phyloP scores from a whole-genome alignment of 2,888 invertebrate genomes.

The Rotaria macrura region DNA sequence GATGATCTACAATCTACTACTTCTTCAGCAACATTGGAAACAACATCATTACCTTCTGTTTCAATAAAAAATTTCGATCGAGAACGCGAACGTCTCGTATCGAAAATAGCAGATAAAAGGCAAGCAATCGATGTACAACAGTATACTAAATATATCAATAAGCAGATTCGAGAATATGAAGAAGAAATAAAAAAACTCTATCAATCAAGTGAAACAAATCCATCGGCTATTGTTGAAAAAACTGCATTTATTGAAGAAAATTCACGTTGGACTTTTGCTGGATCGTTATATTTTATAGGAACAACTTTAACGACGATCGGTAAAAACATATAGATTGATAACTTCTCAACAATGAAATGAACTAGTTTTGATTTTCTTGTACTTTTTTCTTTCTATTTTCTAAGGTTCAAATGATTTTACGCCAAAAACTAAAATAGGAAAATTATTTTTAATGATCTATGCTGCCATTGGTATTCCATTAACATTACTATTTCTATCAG shows the following conservation, averaged over 20 bases:
- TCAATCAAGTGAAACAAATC: neutral
- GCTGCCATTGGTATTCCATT: neutral
- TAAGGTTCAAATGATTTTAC: neutral
- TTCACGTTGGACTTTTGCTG: conserved; percentile 28
- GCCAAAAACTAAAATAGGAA: neutral
- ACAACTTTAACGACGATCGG: conserved; percentile 33
- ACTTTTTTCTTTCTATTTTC: neutral
- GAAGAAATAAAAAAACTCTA: neutral
- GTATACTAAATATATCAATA: neutral
- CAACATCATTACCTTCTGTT: neutral
- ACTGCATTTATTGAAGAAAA: neutral
- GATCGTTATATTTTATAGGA: conserved; percentile 26
- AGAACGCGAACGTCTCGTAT: conserved; percentile 13
- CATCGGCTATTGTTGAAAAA: neutral
- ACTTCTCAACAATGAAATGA: too few relatives aligned
- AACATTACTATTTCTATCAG: conserved; percentile 5
- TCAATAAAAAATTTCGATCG: neutral
- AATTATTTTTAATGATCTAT: conserved; percentile 17
- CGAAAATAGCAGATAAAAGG: neutral
- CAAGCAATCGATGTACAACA: neutral
- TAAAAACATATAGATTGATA: neutral
- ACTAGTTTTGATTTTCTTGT: too few relatives aligned
- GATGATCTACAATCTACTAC: neutral
- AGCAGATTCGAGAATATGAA: conserved; percentile 8
- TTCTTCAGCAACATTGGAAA: neutral